Evolutionary conservation across 1,140 invertebrate genomes (phyloP), one percentile per base, ranked within the genome.

Genomic region (Ceratina australensis): DNA sequence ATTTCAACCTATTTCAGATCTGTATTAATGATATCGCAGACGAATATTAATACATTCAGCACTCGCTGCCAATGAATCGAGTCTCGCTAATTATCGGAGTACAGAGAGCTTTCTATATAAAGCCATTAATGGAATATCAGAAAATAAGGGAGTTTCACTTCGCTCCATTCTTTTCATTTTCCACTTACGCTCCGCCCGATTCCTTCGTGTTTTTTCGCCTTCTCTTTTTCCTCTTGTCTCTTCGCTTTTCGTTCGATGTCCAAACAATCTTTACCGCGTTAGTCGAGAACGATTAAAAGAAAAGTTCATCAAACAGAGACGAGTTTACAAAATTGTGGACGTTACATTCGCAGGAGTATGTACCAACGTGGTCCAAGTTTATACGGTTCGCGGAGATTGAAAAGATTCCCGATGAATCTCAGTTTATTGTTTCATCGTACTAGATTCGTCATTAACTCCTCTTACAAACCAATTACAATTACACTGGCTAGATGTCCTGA

Each of bases 391-490:
- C 42, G 24, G 15, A 1, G 7, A 42, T n/a, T 50, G 20, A 75
- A 75, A n/a, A n/a, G 52, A 59, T 75, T 59, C 64, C 3, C 20
- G 22, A 20, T 18, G 28, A 59, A 75, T 42, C 33, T 20, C n/a
- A 68, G 33, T 63, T 75, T 75, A 67, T 68, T 42, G 52, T 49
- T 18, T 54, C 28, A 20, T 15, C 24, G 4, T n/a, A n/a, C 5
- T 49, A 52, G 61, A 77, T 77, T 77, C 67, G 22, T 20, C 68
- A 52, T 61, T 60, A 77, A 77, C 57, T 77, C 71, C 71, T 71
- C 66, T 57, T 63, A 61, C 74, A 54, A 71, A 61, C 57, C 61
- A 52, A 47, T 26, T 3, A 20, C 28, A 57, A 77, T 52, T 56
- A 77, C 74, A 66, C 47, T n/a, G n/a, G 74, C 52, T 50, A 57